A percentile compares a stretch with the other conserved stretches of the same genome.
These are phyloP conservation scores for Muscicapa comitata DNA, from an alignment of 2,797 vertebrate species.

Conservation along the genomic window DNA sequence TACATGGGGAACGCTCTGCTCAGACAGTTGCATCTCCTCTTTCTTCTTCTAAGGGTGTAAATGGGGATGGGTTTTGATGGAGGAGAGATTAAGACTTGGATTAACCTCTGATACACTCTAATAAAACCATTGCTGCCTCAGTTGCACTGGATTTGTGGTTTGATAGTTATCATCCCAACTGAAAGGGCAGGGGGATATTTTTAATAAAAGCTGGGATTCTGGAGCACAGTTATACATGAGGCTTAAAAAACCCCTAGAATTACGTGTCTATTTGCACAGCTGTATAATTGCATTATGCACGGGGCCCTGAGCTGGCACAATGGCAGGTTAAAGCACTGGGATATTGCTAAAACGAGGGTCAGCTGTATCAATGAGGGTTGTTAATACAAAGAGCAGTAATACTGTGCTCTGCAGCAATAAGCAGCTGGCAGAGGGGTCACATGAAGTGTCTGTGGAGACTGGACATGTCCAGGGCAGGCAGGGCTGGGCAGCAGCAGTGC, in stretches of 20 bases:
- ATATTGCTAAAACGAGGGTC: constrained; percentile 22
- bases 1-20: rapidly evolving
- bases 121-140: neutral
- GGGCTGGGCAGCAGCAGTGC: neutral
- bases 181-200: constrained; percentile 13
- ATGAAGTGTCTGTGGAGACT: neutral
- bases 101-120: neutral
- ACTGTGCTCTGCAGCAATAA: neutral
- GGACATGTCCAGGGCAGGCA: neutral
- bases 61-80: neutral
- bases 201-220: constrained; percentile 37
- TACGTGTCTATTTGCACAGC: constrained; percentile 38
- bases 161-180: neutral
- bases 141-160: neutral
- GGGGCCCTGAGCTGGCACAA: constrained; percentile 34
- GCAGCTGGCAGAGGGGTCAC: neutral
- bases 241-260: neutral
- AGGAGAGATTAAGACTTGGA: neutral
- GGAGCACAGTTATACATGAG: neutral
- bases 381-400: constrained; percentile 6
- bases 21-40: neutral
- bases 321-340: constrained; percentile 23
- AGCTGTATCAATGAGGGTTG: constrained; percentile 19
- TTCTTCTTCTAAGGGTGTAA: neutral
- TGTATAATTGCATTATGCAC: constrained; percentile 40